phyloP scores from a whole-genome alignment of 1,140 invertebrate species.

The Pomacea maculata region DNA sequence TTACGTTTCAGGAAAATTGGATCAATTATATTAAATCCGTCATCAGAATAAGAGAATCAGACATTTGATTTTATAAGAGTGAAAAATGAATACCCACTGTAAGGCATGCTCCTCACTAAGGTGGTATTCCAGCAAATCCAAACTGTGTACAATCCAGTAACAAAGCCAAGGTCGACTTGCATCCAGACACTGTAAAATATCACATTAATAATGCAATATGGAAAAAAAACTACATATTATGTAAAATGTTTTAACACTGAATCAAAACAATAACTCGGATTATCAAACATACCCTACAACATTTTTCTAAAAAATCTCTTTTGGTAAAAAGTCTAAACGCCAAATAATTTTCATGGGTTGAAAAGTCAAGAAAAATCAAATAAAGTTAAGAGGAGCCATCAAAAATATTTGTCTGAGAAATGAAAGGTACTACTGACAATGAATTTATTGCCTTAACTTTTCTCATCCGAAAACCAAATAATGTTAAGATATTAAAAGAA shows the following conservation, averaged over 20 bases:
- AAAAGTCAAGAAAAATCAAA: too few species aligned
- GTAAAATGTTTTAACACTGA: not conserved
- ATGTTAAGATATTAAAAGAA: not conserved
- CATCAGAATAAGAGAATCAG: too few species aligned
- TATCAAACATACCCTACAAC: not conserved
- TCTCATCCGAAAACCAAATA: not conserved
- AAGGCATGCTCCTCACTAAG: conserved; percentile 75
- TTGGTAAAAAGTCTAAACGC: not conserved
- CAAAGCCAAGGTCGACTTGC: conserved; percentile 94
- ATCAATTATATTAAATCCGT: too few species aligned
- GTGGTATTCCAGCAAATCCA: conserved; percentile 82
- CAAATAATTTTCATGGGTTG: not conserved
- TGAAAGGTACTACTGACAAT: too few species aligned
- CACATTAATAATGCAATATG: not conserved
- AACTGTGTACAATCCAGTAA: conserved; percentile 93
- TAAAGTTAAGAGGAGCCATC: too few species aligned
- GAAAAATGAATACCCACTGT: conserved; percentile 66
- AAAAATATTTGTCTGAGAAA: too few species aligned
- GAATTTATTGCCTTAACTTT: not conserved
- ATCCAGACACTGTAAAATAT: conserved; percentile 78
- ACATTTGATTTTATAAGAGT: too few species aligned
- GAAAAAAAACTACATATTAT: not conserved
- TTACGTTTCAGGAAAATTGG: too few species aligned
- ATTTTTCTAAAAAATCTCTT: conserved; percentile 2
- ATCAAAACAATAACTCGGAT: not conserved